Percentiles rank a stretch among this genome's conserved stretches.
phyloP scores from a whole-genome alignment of 2,113 vertebrate species.

The Oreotragus oreotragus region DNA sequence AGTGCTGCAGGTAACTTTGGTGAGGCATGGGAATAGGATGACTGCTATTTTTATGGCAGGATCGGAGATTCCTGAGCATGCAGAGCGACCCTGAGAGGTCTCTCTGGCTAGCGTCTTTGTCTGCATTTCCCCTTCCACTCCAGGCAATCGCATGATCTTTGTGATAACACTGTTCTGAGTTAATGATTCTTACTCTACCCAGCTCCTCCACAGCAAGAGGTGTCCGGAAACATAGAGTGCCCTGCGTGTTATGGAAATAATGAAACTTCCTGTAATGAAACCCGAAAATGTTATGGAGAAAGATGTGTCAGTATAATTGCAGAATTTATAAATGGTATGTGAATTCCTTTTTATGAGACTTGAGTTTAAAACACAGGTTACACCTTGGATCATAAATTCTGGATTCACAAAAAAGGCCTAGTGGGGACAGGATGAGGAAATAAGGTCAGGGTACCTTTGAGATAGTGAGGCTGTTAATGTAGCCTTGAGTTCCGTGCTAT shows the following conservation, averaged over 20 bases:
- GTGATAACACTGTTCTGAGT: not conserved
- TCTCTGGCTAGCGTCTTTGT: not conserved
- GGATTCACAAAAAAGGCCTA: not conserved
- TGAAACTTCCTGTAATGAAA: not conserved
- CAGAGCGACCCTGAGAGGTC: not conserved
- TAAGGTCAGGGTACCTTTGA: not conserved
- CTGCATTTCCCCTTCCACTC: not conserved
- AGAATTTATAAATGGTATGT: not conserved
- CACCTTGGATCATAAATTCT: not conserved
- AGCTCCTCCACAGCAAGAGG: rapidly evolving
- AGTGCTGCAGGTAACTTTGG: too few relatives aligned
- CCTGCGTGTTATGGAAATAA: not conserved
- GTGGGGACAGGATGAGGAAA: not conserved
- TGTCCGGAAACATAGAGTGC: not conserved
- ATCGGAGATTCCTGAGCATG: not conserved
- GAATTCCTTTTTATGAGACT: not conserved
- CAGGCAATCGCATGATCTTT: not conserved
- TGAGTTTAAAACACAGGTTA: not conserved
- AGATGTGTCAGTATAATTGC: not conserved
- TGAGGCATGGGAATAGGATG: not conserved
- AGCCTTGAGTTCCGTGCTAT: too few relatives aligned
- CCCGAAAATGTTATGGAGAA: not conserved
- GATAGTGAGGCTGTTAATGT: not conserved
- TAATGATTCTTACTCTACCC: not conserved
- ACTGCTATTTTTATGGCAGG: not conserved